Conservation (phyloP, 1,140 invertebrate species). For the Drusus annulatus region DNA sequence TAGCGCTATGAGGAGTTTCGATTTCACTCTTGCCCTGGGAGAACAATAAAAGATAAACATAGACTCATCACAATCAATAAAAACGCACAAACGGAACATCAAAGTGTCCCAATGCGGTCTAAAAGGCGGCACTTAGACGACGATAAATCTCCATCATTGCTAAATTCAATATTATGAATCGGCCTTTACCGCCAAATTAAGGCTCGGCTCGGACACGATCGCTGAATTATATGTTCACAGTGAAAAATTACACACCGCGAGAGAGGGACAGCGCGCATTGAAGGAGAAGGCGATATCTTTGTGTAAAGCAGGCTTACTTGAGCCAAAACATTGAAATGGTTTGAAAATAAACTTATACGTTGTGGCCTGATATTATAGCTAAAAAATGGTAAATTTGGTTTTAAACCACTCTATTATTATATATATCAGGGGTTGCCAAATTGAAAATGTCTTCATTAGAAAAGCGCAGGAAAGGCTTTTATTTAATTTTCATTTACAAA, state of each 20-base stretch:
- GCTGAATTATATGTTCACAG: conserved; percentile 25
- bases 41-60: conserved; percentile 12
- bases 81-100: conserved; percentile 3
- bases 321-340: no score
- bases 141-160: conserved; percentile 35
- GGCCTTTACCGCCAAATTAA: conserved; percentile 39
- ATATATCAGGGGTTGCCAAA: no score
- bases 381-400: no score
- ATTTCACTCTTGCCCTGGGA: not conserved
- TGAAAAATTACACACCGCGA: conserved; percentile 34
- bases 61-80: conserved; percentile 22
- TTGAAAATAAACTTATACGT: no score
- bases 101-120: conserved; percentile 29
- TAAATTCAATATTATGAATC: conserved; percentile 43
- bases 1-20: not conserved
- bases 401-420: no score
- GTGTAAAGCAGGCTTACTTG: not conserved
- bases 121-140: conserved; percentile 27
- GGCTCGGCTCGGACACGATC: conserved; percentile 24
- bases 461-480: no score
- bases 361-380: no score
- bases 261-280: conserved; percentile 29
- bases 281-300: conserved; percentile 35
- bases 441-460: no score
- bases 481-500: no score